Base-by-base conservation (phyloP, 2,888 invertebrate genomes). In the Erebia epiphron region DNA sequence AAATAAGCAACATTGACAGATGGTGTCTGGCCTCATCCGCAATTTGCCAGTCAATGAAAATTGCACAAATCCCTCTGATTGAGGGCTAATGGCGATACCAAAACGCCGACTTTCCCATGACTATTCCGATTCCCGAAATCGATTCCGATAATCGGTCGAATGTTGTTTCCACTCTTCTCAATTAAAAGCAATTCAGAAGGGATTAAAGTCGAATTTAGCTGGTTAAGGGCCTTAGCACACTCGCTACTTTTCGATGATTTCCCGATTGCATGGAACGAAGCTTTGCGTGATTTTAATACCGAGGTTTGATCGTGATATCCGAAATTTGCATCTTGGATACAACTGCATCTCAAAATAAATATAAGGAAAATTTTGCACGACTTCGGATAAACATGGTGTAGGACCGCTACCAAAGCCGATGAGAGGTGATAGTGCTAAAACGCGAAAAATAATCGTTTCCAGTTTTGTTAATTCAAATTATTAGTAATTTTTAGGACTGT, bases 21-120 rank as follows among this genome's bases (percentile, higher is more conserved):
- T 78, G 77, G 77, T 76, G 77, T 77, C 77, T 80, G 70, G 78
- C 72, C 74, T 76, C 75, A 72, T 76, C 73, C 74, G 76, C 80
- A 93, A 93, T 93, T 93, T 93, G 78, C 84, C 92, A 92, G 92
- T 92, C 92, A 92, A 87, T 92, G 91, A 75, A 91, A 90, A 93
- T 92, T 92, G 91, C 92, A 87, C 85, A 83, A 86, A 88, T 83
- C 79, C 84, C 80, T 82, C 83, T 88, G 91, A 92, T 91, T 90
- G 89, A 83, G 82, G 85, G 80, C 86, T 91, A 91, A 92, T 90
- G 77, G 83, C 81, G 79, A 77, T 66, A 64, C 72, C 73, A 72
- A 82, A 84, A 85, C 76, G 76, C 80, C 77, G 81, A 77, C 78
- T 84, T 91, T 91, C 91, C 88, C 92, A 92, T 89, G 89, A 89